phyloP scores from a whole-genome alignment of 1,140 invertebrate genomes.

The Eupeodes corollae region DNA sequence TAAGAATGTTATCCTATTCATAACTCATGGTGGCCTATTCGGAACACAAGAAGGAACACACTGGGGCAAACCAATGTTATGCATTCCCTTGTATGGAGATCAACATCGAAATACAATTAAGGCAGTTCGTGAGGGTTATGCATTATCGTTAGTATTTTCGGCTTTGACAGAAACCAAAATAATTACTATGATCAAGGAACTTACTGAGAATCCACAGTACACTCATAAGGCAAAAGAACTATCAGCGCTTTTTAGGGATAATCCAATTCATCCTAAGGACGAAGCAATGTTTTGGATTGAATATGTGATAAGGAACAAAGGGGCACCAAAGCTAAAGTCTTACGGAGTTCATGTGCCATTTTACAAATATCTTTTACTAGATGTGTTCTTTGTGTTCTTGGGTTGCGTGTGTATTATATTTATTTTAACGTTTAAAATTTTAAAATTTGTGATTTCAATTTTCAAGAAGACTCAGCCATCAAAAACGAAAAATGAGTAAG shows the following conservation, averaged over 20 bases:
- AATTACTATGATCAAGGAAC: constrained; percentile 17
- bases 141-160: constrained; percentile 22
- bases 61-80: constrained; percentile 52
- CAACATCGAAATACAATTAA: constrained; percentile 39
- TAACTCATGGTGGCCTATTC: constrained; percentile 55
- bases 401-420: no score
- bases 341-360: constrained; percentile 36
- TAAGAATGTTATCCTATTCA: constrained; percentile 46
- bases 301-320: constrained; percentile 44
- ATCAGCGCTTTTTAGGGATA: constrained; percentile 38
- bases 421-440: no score
- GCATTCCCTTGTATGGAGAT: constrained; percentile 51
- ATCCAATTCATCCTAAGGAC: constrained; percentile 41
- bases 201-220: constrained; percentile 31
- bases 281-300: constrained; percentile 48
- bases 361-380: constrained; percentile 41
- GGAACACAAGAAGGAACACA: constrained; percentile 54
- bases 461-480: no score
- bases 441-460: no score
- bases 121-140: constrained; percentile 31
- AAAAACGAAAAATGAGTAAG: no score
- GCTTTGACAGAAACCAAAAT: constrained; percentile 25
- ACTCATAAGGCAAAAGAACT: constrained; percentile 25
- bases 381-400: constrained; percentile 24
- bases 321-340: constrained; percentile 37